Percentiles rank a stretch among this genome's conserved stretches.
These are phyloP conservation scores for Hirudinaria manillensis DNA, from an alignment of 2,888 invertebrate species.

Conservation along the genomic window DNA sequence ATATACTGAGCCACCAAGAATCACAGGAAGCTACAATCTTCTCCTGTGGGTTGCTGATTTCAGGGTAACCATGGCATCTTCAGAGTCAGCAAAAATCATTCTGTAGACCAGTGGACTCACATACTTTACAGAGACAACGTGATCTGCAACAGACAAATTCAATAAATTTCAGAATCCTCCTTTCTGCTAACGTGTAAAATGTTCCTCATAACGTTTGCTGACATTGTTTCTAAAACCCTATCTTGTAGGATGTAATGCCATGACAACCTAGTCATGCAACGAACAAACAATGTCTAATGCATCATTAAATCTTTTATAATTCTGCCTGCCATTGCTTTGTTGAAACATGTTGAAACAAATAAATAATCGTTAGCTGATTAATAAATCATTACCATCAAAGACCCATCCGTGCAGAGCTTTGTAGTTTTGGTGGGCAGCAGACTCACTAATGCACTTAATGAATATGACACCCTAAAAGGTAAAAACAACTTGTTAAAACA, in stretches of 20 bases:
- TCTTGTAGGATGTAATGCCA: too few relatives aligned
- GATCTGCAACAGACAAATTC: constrained; percentile 60
- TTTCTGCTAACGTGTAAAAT: not conserved
- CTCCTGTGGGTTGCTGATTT: constrained; percentile 47
- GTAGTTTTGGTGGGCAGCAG: constrained; percentile 81
- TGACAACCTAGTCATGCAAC: too few relatives aligned
- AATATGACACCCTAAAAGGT: constrained; percentile 63
- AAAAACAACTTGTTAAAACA: not conserved
- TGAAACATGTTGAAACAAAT: too few relatives aligned
- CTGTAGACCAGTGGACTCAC: constrained; percentile 74
- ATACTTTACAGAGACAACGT: constrained; percentile 88
- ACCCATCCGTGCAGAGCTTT: constrained; percentile 89
- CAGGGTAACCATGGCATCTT: constrained; percentile 43
- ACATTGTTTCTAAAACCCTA: not conserved
- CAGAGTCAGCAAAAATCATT: constrained; percentile 67
- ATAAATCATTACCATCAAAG: constrained; percentile 70
- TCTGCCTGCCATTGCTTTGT: too few relatives aligned
- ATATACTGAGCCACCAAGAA: not conserved
- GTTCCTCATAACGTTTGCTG: not conserved
- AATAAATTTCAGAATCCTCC: not conserved
- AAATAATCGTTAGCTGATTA: too few relatives aligned
- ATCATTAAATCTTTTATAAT: too few relatives aligned
- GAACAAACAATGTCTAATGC: too few relatives aligned
- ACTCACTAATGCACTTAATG: constrained; percentile 75
- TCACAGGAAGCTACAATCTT: constrained; percentile 17